Percentiles rank a stretch among this genome's conserved stretches.
Conservation (phyloP, 2,888 invertebrate species). For the Lepidocyrtinus sp. region DNA sequence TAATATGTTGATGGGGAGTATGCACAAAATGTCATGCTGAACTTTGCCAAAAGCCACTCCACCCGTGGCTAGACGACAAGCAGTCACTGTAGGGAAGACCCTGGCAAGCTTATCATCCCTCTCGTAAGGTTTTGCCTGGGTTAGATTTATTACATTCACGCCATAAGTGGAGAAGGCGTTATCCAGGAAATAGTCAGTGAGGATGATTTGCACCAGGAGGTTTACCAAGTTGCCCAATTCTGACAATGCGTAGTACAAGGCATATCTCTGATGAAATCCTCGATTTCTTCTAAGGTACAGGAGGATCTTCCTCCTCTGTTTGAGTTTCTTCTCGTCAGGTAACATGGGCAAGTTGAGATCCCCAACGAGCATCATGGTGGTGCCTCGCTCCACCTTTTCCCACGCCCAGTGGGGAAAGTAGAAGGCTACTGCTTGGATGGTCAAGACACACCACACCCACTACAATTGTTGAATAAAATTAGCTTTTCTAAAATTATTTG, state of each 20-base stretch:
- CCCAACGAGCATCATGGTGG: conserved; percentile 61
- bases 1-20: conserved; percentile 63
- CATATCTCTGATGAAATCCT: conserved; percentile 56
- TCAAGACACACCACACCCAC: conserved; percentile 47
- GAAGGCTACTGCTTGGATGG: conserved; percentile 70
- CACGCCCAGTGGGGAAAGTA: conserved; percentile 65
- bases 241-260: conserved; percentile 41
- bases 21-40: conserved; percentile 58
- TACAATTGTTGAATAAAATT: too few species aligned
- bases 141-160: conserved; percentile 51
- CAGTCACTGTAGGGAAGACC: conserved; percentile 63
- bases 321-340: conserved; percentile 61
- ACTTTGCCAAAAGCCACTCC: conserved; percentile 63
- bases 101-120: conserved; percentile 54
- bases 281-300: conserved; percentile 58
- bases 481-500: too few species aligned
- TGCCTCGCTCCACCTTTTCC: conserved; percentile 63
- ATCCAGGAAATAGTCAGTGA: conserved; percentile 59
- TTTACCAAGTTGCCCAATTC: conserved; percentile 59
- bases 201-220: conserved; percentile 44
- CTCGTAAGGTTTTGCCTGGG: conserved; percentile 54
- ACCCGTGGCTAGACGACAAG: conserved; percentile 56
- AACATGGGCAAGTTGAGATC: conserved; percentile 62
- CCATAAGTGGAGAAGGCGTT: conserved; percentile 60
- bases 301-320: conserved; percentile 55